Evolutionary conservation across 2,888 invertebrate species (phyloP), one percentile per base, ranked within the genome.

Genomic region (Phaonia tiefii): DNA sequence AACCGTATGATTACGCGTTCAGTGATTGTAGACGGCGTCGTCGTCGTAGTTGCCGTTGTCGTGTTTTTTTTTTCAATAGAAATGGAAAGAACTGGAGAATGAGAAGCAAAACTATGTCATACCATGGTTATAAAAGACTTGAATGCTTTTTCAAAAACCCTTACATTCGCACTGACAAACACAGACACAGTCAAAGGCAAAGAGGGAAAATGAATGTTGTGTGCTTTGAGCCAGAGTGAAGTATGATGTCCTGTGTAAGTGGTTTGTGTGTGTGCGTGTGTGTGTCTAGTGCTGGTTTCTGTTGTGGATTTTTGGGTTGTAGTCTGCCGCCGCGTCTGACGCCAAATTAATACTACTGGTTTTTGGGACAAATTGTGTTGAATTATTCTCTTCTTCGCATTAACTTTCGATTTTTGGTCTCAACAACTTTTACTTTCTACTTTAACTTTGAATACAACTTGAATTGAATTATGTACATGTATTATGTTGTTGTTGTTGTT

Each of bases 1-100:
- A 84, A 83, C 46, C 46, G 44, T 69, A 75, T 75, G 81, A 81
- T 83, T 80, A 82, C 63, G 77, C 75, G 78, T 78, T 80, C 65
- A 66, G 72, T 78, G 42, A 56, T 42, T 20, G 54, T 54, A 22
- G 54, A 22, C 25, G 54, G 13, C n/a, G 13, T 44, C 13, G 54
- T 54, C 25, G 10, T 25, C 13, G 25, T 25, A 11, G 22, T 5
- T 31, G 31, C n/a, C n/a, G n/a, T n/a, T 31, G 31, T 31, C 8
- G 31, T 31, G 31, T 31, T 31, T 31, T 31, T 31, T 8, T 31
- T 31, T 3, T 31, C 31, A 31, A n/a, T 31, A 70, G 42, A 66
- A n/a, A n/a, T n/a, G 4, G 1, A 65, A 22, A 67, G 42, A 22
- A 25, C 3, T 22, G 25, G 1, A 25, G 22, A 54, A 54, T 54